These are phyloP conservation scores for Malurus leucopterus DNA, from an alignment of 2,797 vertebrate species.

Conservation along the genomic window DNA sequence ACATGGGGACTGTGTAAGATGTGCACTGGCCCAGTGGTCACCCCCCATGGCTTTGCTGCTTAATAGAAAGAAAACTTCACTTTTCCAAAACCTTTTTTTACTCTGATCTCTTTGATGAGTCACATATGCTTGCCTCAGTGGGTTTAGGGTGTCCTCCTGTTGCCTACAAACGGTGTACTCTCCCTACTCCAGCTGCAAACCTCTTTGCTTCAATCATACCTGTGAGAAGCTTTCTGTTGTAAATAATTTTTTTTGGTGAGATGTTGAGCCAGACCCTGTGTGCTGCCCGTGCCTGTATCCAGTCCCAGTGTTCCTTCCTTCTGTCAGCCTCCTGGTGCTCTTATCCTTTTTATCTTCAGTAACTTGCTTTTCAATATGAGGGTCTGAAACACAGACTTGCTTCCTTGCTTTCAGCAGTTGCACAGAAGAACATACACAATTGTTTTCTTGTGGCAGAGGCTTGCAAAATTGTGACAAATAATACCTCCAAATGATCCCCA, in stretches of 20 bases:
- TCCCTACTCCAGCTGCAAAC: background rate
- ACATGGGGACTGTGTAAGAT: background rate
- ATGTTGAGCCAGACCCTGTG: background rate
- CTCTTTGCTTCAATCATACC: background rate
- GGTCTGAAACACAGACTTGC: background rate
- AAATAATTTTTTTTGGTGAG: background rate
- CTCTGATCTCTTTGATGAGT: background rate
- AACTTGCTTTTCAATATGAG: background rate
- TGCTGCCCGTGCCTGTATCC: background rate
- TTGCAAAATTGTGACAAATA: background rate
- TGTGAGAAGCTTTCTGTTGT: background rate
- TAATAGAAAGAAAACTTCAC: background rate
- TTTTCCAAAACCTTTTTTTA: background rate
- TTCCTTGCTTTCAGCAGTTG: background rate
- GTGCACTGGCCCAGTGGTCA: background rate
- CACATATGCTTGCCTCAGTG: background rate
- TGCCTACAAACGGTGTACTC: background rate
- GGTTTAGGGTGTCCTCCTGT: background rate
- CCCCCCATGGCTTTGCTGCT: background rate
- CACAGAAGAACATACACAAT: background rate
- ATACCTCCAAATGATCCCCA: background rate
- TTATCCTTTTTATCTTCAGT: background rate
- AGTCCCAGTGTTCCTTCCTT: background rate
- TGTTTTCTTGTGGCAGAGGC: background rate
- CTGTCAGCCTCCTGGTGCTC: background rate